These are phyloP conservation scores for Phyllotreta striolata DNA, from an alignment of 2,888 invertebrate genomes.

Conservation along the genomic window DNA sequence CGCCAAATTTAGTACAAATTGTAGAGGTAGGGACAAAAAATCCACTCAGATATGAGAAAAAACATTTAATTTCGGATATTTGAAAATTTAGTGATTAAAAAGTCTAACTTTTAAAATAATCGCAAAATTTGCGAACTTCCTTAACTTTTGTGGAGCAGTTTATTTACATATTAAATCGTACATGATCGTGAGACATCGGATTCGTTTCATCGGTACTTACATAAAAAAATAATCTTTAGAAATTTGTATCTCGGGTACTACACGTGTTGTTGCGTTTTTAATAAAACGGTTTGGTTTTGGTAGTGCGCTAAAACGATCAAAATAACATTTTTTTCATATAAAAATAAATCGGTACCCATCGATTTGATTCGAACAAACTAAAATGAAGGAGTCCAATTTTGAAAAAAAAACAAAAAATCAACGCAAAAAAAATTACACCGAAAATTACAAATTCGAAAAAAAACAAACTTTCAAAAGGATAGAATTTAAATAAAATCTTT, in stretches of 20 bases:
- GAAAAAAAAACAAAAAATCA: slow-evolving; percentile 31
- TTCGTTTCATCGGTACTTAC: too few relatives aligned
- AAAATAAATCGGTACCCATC: slow-evolving; percentile 5
- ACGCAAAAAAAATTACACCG: not conserved
- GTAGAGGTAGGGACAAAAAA: too few relatives aligned
- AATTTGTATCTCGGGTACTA: slow-evolving; percentile 43
- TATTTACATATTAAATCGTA: too few relatives aligned
- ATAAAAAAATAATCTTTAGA: slow-evolving; percentile 38
- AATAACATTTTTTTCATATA: slow-evolving; percentile 19
- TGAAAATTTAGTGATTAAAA: too few relatives aligned
- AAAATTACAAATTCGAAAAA: not conserved
- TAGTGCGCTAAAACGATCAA: slow-evolving; percentile 42
- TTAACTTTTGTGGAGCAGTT: too few relatives aligned
- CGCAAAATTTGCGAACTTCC: too few relatives aligned
- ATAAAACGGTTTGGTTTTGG: slow-evolving; percentile 42
- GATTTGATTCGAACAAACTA: slow-evolving; percentile 26
- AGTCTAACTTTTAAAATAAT: too few relatives aligned
- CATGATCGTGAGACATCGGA: too few relatives aligned
- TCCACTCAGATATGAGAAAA: too few relatives aligned
- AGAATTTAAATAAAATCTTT: too few relatives aligned
- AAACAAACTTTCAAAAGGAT: not conserved
- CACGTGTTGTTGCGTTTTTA: slow-evolving; percentile 41
- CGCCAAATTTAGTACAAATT: too few relatives aligned
- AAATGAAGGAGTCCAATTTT: slow-evolving; percentile 44
- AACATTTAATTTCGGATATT: too few relatives aligned